Conservation (phyloP, 2,113 vertebrate species). For the Malaclemys terrapin region DNA sequence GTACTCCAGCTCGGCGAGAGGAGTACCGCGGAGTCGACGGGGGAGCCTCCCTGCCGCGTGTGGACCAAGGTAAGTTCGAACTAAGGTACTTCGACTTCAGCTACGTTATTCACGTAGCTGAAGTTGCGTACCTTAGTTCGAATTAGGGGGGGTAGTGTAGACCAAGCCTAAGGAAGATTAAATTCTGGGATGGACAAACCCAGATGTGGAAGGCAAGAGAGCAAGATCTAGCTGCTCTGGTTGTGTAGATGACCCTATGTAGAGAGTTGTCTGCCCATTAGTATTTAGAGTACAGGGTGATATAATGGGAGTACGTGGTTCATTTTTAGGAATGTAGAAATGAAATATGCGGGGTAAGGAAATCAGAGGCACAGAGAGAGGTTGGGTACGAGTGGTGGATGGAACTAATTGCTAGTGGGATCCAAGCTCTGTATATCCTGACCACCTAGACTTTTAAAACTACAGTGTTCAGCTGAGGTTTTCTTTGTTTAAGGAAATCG, state of each 20-base stretch:
- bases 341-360: neutral
- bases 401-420: neutral
- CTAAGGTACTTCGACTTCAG: too few relatives aligned
- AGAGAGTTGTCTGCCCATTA: neutral
- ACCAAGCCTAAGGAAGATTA: neutral
- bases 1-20: too few relatives aligned
- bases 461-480: neutral
- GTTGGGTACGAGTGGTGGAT: neutral
- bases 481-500: neutral
- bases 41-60: too few relatives aligned
- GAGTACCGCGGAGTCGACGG: too few relatives aligned
- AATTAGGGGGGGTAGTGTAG: too few relatives aligned
- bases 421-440: neutral
- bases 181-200: neutral
- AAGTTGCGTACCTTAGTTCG: too few relatives aligned
- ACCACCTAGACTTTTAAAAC: neutral
- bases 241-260: neutral
- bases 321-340: neutral
- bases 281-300: neutral
- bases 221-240: neutral
- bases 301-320: neutral
- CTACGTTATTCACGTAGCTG: too few relatives aligned
- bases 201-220: neutral
- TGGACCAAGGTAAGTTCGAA: too few relatives aligned
- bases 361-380: neutral